phyloP scores from a whole-genome alignment of 2,888 invertebrate genomes.

The Stegana nigrithorax region DNA sequence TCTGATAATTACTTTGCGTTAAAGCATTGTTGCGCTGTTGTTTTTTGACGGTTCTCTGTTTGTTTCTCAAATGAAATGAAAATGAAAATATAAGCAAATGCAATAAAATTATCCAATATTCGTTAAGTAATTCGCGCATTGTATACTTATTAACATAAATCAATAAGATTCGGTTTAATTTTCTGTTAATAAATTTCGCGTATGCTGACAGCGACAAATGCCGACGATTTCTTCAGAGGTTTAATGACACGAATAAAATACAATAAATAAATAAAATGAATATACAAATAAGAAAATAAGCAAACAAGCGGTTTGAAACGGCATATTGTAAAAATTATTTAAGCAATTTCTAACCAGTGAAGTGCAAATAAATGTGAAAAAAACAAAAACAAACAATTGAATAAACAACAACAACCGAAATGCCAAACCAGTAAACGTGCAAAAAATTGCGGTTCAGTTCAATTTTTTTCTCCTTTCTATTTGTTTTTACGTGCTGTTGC shows the following conservation, averaged over 20 bases:
- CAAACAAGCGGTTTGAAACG: background rate
- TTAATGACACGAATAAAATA: background rate
- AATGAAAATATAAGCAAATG: background rate
- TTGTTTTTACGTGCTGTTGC: conserved; percentile 33
- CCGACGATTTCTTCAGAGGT: too few species aligned
- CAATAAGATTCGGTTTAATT: too few species aligned
- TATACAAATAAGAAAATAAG: background rate
- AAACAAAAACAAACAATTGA: background rate
- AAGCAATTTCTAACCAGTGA: conserved; percentile 34
- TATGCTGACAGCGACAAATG: too few species aligned
- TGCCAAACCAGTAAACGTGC: background rate
- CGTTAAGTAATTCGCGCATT: background rate
- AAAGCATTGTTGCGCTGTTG: background rate
- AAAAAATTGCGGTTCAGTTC: conserved; percentile 20
- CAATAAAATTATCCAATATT: background rate
- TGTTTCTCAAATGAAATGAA: background rate
- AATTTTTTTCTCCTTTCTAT: conserved; percentile 31
- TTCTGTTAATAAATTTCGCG: too few species aligned
- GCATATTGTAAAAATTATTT: too few species aligned
- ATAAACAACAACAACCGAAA: background rate
- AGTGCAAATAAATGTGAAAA: too few species aligned
- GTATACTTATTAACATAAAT: background rate
- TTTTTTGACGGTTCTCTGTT: background rate
- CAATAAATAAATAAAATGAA: background rate
- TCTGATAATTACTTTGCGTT: background rate